A percentile compares a stretch with the other conserved stretches of the same genome.
Evolutionary conservation across 2,113 vertebrate genomes (phyloP).

Genomic region (Thomomys bottae): DNA sequence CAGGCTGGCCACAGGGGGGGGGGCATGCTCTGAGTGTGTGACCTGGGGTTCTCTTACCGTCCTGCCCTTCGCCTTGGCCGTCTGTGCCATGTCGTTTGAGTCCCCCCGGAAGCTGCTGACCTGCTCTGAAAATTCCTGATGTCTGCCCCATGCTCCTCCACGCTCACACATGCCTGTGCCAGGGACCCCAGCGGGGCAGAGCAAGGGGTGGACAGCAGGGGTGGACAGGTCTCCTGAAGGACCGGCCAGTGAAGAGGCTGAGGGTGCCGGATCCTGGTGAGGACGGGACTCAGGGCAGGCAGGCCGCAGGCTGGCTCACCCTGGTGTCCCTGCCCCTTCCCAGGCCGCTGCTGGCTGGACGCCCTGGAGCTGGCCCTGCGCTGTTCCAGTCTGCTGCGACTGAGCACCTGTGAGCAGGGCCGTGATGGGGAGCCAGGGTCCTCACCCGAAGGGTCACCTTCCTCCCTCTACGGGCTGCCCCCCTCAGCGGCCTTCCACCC

Average conservation of each 20-base stretch:
- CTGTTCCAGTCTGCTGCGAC: conserved; percentile 94
- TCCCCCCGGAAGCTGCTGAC: not conserved
- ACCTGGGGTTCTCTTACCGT: not conserved
- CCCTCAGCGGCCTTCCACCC: conserved; percentile 84
- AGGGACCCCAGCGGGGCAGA: too few species aligned
- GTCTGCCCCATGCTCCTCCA: not conserved
- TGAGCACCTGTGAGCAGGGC: conserved; percentile 88
- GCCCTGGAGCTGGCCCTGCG: conserved; percentile 95
- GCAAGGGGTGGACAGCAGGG: too few species aligned
- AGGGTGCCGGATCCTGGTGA: not conserved
- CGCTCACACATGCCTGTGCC: not conserved
- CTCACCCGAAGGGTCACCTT: conserved; percentile 87
- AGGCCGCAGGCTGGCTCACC: not conserved
- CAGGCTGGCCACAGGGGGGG: not conserved
- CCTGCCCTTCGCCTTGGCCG: not conserved
- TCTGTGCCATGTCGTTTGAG: not conserved
- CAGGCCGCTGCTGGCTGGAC: conserved; percentile 98
- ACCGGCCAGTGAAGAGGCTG: fast-evolving
- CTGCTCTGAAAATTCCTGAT: not conserved
- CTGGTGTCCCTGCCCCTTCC: not conserved
- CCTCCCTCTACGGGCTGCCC: conserved; percentile 88
- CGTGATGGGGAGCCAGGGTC: conserved; percentile 90
- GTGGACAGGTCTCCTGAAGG: not conserved
- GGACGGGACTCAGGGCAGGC: too few species aligned
- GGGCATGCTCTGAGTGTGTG: too few species aligned